These are phyloP conservation scores for Ptychadena robeensis DNA, from an alignment of 2,797 vertebrate species.

Conservation along the genomic window DNA sequence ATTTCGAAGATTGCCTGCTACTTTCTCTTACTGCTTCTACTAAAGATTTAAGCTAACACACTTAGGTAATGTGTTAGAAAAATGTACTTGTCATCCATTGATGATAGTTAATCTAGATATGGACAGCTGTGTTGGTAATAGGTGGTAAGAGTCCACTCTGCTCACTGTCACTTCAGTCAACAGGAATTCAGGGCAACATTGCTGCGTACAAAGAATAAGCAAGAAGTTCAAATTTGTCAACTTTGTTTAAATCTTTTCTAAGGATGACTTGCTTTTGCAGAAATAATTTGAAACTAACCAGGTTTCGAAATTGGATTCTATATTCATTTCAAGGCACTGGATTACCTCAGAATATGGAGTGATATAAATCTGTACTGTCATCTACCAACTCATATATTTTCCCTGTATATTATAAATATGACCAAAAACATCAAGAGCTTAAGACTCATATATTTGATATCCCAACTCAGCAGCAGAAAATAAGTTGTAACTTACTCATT, in stretches of 20 bases:
- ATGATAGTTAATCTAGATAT: constrained; percentile 47
- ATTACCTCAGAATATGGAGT: no score
- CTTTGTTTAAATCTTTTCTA: constrained; percentile 10
- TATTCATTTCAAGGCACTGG: background rate
- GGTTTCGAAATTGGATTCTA: background rate
- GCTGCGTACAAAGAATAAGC: background rate
- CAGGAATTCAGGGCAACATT: background rate
- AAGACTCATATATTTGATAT: background rate
- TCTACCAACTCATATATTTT: no score
- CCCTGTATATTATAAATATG: no score
- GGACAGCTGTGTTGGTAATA: constrained; percentile 25
- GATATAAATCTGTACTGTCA: no score
- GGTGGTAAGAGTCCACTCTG: constrained; percentile 14
- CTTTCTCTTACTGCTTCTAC: constrained; percentile 30
- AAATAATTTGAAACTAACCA: constrained; percentile 5
- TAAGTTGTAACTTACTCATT: background rate
- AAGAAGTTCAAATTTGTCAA: constrained; percentile 16
- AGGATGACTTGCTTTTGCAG: background rate
- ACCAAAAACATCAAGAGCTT: no score
- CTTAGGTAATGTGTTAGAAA: constrained; percentile 44
- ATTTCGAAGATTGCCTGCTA: constrained; percentile 55
- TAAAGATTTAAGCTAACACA: constrained; percentile 46
- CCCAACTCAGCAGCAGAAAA: background rate
- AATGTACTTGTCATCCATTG: constrained; percentile 52
- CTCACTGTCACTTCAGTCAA: constrained; percentile 36